A percentile compares a stretch with the other conserved stretches of the same genome.
Evolutionary conservation across 2,797 vertebrate species (phyloP).

Genomic region (Sphenopsis melanotis): DNA sequence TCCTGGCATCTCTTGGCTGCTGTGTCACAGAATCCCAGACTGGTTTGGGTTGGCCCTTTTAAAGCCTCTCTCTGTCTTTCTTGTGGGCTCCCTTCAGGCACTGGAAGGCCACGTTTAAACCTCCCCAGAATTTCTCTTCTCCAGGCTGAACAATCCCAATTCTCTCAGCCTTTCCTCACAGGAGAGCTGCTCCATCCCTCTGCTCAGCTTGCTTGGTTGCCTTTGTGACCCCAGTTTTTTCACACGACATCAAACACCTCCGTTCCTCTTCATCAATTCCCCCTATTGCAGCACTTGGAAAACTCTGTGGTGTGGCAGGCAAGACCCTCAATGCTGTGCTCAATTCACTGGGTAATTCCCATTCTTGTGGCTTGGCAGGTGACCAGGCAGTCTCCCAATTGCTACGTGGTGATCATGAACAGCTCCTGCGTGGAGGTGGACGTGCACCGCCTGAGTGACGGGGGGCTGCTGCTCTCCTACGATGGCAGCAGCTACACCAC

Average conservation of each 20-base stretch:
- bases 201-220: neutral
- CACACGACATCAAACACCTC: neutral
- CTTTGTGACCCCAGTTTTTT: neutral
- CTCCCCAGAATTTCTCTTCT: neutral
- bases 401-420: slow-evolving; percentile 98
- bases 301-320: neutral
- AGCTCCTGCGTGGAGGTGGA: slow-evolving; percentile 89
- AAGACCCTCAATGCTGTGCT: neutral
- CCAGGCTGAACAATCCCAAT: neutral
- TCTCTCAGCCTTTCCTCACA: neutral
- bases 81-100: neutral
- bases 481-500: slow-evolving; percentile 98
- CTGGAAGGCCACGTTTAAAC: neutral
- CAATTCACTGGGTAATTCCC: neutral
- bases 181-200: neutral
- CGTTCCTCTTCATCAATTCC: neutral
- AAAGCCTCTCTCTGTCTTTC: neutral
- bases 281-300: neutral
- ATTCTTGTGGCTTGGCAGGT: slow-evolving; percentile 69
- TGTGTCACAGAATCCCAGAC: neutral
- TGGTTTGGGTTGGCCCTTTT: neutral
- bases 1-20: neutral
- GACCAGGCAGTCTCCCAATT: slow-evolving; percentile 95
- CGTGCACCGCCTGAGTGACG: slow-evolving; percentile 93
- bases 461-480: slow-evolving; percentile 92